Base-by-base conservation (phyloP, 2,113 vertebrate species). In the Mormoops blainvillei region DNA sequence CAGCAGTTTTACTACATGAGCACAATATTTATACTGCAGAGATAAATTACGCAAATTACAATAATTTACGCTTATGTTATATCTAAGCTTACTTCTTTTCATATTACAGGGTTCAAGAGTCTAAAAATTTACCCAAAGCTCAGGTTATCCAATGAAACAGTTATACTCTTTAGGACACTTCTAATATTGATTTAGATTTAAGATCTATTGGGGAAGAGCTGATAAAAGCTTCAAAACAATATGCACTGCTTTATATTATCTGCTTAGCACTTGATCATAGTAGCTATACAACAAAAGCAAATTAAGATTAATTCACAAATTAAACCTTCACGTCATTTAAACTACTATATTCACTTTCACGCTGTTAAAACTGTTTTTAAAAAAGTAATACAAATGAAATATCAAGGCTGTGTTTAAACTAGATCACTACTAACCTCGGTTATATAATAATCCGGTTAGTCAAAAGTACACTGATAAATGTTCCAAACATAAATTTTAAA, bases 31-130 rank as follows among this genome's bases (percentile, higher is more conserved):
- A 96, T 81, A 50, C 92, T 96, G 86, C 94, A 96, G 95, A 76
- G 91, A 96, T 88, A 97, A 54, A 90, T 95, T 80, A 95, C 74
- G 70, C 48, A 98, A 98, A 96, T 95, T 7, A 77, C 16, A 96
- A 92, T 58, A 38, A 68, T 87, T 91, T 96, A 81, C 4, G 14
- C 74, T 90, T 93, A 93, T 81, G 20, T 74, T 87, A 63, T 65
- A 94, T 6, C 61, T 82, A 88, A 76, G 50, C 52, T 90, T 90
- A 63, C 45, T 86, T 83, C 94, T 89, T 14, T 70, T 33, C 26
- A 93, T 89, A 83, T 58, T 90, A 50, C 16, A 95, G 45, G 20
- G 56, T 71, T 78, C n/a, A 93, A 92, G 43, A 96, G 56, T 70
- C 58, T 63, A 94, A 73, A 98, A 97, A 97, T 92, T 89, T 74